phyloP scores from a whole-genome alignment of 2,113 vertebrate genomes.

The Naja naja region DNA sequence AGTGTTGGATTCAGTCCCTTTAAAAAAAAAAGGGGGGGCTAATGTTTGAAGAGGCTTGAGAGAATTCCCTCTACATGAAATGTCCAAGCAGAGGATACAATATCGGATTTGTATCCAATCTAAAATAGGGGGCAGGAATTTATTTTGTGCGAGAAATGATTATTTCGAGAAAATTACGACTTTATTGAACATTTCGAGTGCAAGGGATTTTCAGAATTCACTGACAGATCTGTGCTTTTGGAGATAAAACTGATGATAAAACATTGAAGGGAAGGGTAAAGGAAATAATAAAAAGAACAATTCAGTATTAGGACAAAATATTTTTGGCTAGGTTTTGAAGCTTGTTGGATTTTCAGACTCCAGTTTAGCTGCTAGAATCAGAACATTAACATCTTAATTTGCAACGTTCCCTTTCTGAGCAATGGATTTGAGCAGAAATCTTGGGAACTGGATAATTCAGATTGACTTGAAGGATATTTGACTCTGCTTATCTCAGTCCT shows the following conservation, averaged over 20 bases:
- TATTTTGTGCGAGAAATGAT: background rate
- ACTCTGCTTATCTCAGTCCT: background rate
- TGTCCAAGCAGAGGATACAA: slow-evolving; percentile 1
- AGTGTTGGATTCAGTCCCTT: slow-evolving; percentile 41
- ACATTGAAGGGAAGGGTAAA: background rate
- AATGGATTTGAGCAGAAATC: background rate
- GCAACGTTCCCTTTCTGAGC: background rate
- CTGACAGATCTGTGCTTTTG: background rate
- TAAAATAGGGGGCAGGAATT: background rate
- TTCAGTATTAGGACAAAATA: background rate
- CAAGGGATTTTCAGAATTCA: background rate
- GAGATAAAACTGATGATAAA: background rate
- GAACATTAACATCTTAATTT: background rate
- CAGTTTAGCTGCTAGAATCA: background rate
- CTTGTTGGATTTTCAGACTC: background rate
- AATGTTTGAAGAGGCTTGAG: slow-evolving; percentile 41
- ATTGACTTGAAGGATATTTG: background rate
- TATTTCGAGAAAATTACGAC: background rate
- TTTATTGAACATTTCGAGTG: background rate
- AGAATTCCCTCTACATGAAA: slow-evolving; percentile 14
- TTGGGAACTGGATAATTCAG: background rate
- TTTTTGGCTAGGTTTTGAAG: background rate
- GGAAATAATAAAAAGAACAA: background rate
- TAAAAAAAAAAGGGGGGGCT: slow-evolving; percentile 50
- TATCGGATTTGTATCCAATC: slow-evolving; percentile 37